Evolutionary conservation across 1,140 invertebrate genomes (phyloP).

Genomic region (Hyles euphorbiae): DNA sequence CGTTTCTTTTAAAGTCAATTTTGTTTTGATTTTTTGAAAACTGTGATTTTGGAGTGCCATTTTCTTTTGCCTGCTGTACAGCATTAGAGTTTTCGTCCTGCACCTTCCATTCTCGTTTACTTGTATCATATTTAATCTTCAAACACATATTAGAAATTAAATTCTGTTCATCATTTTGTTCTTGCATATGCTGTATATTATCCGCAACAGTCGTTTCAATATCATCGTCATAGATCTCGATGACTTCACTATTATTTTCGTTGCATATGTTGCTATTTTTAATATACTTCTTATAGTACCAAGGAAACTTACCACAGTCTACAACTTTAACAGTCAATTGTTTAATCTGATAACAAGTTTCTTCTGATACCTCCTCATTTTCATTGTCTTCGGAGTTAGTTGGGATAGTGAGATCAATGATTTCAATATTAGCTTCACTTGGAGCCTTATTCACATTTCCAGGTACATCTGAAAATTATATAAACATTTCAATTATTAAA

Average conservation of each 20-base stretch:
- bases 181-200: too few relatives aligned
- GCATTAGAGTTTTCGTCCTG: neutral
- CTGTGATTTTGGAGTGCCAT: conserved; percentile 5
- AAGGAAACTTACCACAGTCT: conserved; percentile 33
- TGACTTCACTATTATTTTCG: neutral
- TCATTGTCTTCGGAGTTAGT: neutral
- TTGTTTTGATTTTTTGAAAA: conserved; percentile 7
- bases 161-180: neutral
- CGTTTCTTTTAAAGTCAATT: conserved; percentile 31
- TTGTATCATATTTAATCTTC: conserved; percentile 1
- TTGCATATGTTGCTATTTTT: neutral
- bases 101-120: neutral
- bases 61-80: neutral
- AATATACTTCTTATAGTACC: conserved; percentile 23
- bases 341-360: neutral
- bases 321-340: conserved; percentile 31
- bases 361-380: neutral
- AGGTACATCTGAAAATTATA: too few relatives aligned
- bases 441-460: neutral
- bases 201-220: too few relatives aligned
- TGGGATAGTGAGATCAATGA: neutral
- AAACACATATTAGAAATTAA: conserved; percentile 2
- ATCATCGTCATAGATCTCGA: too few relatives aligned
- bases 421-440: neutral
- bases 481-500: too few relatives aligned